Evolutionary conservation across 2,888 invertebrate genomes (phyloP).

Genomic region (Andricus quercusramuli): DNA sequence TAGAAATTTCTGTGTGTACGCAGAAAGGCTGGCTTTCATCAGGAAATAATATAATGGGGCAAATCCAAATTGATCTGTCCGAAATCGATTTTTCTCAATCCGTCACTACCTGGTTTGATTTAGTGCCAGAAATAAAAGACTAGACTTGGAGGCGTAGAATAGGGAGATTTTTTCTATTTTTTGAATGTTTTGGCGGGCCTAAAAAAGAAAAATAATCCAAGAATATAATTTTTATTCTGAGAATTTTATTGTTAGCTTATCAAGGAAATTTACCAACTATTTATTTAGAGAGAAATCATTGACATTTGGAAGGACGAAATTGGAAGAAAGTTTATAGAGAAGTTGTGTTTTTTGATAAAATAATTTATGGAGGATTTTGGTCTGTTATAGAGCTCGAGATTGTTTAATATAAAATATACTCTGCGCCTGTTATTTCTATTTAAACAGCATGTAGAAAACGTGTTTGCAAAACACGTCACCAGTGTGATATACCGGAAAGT

Average conservation of each 20-base stretch:
- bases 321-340: background rate
- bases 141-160: conserved; percentile 64
- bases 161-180: conserved; percentile 44
- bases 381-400: background rate
- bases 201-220: background rate
- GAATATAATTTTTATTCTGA: background rate
- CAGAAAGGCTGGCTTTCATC: conserved; percentile 90
- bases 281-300: background rate
- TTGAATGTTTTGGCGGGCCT: background rate
- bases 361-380: background rate
- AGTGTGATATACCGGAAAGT: conserved; percentile 38
- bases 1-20: conserved; percentile 93
- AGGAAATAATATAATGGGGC: conserved; percentile 91
- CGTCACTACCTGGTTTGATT: conserved; percentile 87
- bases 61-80: conserved; percentile 85
- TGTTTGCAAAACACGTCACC: background rate
- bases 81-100: conserved; percentile 85
- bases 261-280: background rate
- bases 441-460: conserved; percentile 17
- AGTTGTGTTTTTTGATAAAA: background rate
- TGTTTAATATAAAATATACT: conserved; percentile 24
- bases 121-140: conserved; percentile 81
- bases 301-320: background rate
- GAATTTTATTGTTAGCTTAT: background rate
- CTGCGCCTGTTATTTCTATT: conserved; percentile 12